Conservation (phyloP, 2,888 invertebrate species). For the Metellina segmentata region DNA sequence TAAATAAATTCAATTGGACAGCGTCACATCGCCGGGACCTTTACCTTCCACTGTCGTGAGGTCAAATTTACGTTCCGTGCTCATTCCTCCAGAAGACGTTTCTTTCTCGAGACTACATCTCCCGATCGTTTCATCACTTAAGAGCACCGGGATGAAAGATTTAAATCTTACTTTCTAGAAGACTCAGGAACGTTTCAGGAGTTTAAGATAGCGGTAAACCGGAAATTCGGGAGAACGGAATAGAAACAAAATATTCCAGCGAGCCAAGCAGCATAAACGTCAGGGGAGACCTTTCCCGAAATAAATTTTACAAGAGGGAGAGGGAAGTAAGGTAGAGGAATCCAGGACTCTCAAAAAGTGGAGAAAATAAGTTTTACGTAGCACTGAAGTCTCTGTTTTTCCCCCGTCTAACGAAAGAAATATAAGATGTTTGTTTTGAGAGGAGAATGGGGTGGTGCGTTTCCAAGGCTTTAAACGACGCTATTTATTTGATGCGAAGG, state of each 20-base stretch:
- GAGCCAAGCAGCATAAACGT: constrained; percentile 5
- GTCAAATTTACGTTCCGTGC: not conserved
- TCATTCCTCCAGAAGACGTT: not conserved
- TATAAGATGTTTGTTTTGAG: constrained; percentile 29
- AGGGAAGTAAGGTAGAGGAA: constrained; percentile 24
- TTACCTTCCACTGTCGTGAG: not conserved
- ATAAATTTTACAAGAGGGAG: constrained; percentile 37
- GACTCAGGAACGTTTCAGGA: not conserved
- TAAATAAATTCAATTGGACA: not conserved
- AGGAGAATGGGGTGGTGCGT: not conserved
- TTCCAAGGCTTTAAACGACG: constrained; percentile 26
- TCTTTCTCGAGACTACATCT: not conserved
- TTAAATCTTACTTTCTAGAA: not conserved
- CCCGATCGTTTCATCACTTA: constrained; percentile 10
- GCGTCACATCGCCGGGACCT: not conserved
- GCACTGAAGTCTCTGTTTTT: not conserved
- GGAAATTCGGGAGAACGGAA: constrained; percentile 9
- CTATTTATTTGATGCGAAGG: constrained; percentile 30
- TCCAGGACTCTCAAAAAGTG: not conserved
- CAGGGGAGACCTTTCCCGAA: constrained; percentile 17
- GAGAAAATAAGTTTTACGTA: not conserved
- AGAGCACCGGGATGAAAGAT: constrained; percentile 15
- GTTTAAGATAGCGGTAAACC: constrained; percentile 30
- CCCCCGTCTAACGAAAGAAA: not conserved
- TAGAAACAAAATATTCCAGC: constrained; percentile 22